Evolutionary conservation across 2,113 vertebrate genomes (phyloP), one percentile per base, ranked within the genome.

Genomic region (Furnarius figulus): DNA sequence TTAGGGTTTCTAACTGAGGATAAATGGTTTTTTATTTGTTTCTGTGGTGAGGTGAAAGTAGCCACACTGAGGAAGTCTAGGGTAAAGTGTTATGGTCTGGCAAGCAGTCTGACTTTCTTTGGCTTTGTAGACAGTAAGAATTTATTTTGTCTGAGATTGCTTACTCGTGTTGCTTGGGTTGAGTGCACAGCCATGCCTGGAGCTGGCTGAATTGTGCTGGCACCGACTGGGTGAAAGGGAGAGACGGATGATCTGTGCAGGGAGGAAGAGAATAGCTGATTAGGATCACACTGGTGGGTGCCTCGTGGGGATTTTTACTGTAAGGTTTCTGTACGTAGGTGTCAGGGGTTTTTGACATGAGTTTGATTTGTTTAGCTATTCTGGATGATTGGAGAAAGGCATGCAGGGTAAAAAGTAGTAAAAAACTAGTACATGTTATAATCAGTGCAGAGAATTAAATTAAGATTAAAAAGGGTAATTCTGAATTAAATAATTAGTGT

Each of bases 191-290:
- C n/a, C 17, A 1, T 83, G 75, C 63, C 59, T 6, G 5, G 71
- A 76, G 49, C 52, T 39, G 39, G 14, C 56, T 3, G 1, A 42
- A 35, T 53, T 0, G 0, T 47, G 40, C 84, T 89, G 70, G 14
- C 55, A 47, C 66, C 1, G 5, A 35, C 75, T 90, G 58, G 40
- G 6, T 83, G 30, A 65, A 68, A n/a, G 49, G 40, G 55, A 87
- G 55, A 87, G 16, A n/a, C 9, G 33, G 33, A 15, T 67, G 50
- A 31, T 49, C 33, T 74, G 3, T 21, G 42, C 4, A 4, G 42
- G 33, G 18, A 27, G 21, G 35, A 35, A 63, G 44, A 37, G 66
- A 61, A 55, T 23, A 55, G 21, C 59, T 58, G 50, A 23, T 33
- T 46, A 14, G 23, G 13, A 50, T 86, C 63, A 70, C 31, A 53